Percentiles rank a stretch among this genome's conserved stretches.
Evolutionary conservation across 2,797 vertebrate species (phyloP).

Genomic region (Schizopygopsis pylzovi): DNA sequence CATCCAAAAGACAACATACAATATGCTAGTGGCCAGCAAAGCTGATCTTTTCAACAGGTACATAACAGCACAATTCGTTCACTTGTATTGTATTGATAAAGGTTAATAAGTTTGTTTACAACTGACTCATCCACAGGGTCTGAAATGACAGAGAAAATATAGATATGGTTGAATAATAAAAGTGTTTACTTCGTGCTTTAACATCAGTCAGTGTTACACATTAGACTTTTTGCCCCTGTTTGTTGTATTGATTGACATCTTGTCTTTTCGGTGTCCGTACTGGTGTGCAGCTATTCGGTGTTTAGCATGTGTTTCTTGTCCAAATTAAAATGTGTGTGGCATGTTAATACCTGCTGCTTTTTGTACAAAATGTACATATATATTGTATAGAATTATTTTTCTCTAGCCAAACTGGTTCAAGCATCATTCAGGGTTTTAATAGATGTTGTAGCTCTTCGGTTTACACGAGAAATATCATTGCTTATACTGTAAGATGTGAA

Average conservation of each 20-base stretch:
- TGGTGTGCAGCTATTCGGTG: not conserved
- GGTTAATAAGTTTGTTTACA: conserved; percentile 42
- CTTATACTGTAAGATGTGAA: not conserved
- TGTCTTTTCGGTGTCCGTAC: conserved; percentile 25
- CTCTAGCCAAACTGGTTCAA: not conserved
- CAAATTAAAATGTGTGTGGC: conserved; percentile 4
- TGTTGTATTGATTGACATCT: conserved; percentile 9
- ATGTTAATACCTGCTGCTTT: conserved; percentile 17
- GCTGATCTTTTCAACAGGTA: not conserved
- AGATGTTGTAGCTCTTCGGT: not conserved
- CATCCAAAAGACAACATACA: not conserved
- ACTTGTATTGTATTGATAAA: not conserved
- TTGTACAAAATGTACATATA: conserved; percentile 20
- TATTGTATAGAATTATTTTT: conserved; percentile 33
- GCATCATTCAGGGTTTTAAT: not conserved
- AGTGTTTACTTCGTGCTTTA: conserved; percentile 16
- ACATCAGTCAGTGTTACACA: not conserved
- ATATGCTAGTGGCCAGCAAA: not conserved
- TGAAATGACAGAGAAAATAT: not conserved
- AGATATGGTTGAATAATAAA: conserved; percentile 11
- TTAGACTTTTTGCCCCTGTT: not conserved
- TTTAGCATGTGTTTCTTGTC: conserved; percentile 27
- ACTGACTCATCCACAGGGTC: not conserved
- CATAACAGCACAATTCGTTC: not conserved
- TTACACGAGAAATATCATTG: conserved; percentile 1